These are phyloP conservation scores for Rhodophaea formosa DNA, from an alignment of 2,888 invertebrate species.

Conservation along the genomic window DNA sequence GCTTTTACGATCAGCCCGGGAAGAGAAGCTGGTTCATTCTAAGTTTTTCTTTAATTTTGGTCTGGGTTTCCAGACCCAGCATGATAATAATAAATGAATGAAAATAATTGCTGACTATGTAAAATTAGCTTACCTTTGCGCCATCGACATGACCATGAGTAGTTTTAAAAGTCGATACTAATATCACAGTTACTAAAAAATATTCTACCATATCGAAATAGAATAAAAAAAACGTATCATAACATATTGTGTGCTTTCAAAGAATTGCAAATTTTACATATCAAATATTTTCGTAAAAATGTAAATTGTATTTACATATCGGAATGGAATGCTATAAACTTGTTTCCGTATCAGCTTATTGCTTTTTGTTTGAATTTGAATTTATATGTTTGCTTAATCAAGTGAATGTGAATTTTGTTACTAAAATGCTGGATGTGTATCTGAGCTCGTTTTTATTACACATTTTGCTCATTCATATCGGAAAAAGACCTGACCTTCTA, in stretches of 20 bases:
- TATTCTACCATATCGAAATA: neutral
- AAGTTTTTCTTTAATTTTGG: no score
- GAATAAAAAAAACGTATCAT: neutral
- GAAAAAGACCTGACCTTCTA: no score
- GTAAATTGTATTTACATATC: neutral
- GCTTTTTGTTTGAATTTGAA: neutral
- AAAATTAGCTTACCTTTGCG: constrained; percentile 49
- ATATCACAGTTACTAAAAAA: neutral
- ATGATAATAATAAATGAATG: no score
- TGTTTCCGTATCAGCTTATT: neutral
- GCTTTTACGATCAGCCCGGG: no score
- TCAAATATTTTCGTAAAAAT: neutral
- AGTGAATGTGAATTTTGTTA: no score
- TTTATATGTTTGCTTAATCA: no score
- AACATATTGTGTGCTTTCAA: neutral
- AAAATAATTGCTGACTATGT: neutral
- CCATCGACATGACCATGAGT: constrained; percentile 57
- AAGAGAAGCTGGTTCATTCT: no score
- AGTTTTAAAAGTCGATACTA: constrained; percentile 10
- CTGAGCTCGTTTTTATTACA: no score
- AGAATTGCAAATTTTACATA: neutral
- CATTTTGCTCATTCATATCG: no score
- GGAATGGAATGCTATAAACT: neutral
- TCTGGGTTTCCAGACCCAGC: no score
- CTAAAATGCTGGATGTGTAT: no score